A percentile compares a stretch with the other conserved stretches of the same genome.
These are phyloP conservation scores for Ambastaia sidthimunki DNA, from an alignment of 2,797 vertebrate species.

Conservation along the genomic window DNA sequence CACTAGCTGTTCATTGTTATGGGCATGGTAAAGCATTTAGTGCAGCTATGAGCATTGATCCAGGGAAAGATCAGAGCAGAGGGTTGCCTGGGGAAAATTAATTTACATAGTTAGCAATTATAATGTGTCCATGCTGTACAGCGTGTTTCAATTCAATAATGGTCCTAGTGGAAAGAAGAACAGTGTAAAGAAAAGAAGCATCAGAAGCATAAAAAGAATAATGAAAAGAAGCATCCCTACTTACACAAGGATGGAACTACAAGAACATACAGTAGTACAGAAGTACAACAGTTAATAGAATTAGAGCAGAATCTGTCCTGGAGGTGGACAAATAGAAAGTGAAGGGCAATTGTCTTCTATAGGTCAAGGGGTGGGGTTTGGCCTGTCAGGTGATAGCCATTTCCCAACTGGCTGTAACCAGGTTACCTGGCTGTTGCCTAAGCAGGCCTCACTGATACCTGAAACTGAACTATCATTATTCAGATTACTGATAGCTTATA, in stretches of 20 bases:
- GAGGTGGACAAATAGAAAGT: not conserved
- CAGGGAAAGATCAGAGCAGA: conserved; percentile 30
- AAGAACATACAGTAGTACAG: too few species aligned
- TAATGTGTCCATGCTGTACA: not conserved
- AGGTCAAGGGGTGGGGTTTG: too few species aligned
- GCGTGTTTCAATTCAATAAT: not conserved
- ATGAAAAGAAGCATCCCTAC: too few species aligned
- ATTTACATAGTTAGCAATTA: conserved; percentile 20
- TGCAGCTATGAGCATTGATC: conserved; percentile 2
- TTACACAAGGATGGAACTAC: too few species aligned
- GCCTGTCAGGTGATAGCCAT: too few species aligned
- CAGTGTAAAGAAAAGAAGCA: too few species aligned
- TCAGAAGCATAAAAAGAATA: too few species aligned
- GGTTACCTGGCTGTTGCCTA: too few species aligned
- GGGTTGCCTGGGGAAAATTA: conserved; percentile 6
- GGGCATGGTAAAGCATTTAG: conserved; percentile 1
- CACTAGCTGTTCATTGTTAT: not conserved
- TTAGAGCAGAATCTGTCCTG: too few species aligned
- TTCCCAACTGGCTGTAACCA: too few species aligned
- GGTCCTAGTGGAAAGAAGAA: not conserved
- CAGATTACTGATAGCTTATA: not conserved
- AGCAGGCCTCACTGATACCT: not conserved
- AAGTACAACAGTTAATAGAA: too few species aligned
- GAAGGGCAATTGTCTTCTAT: too few species aligned
- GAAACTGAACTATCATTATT: not conserved